Base-by-base conservation (phyloP, 2,113 vertebrate species). In the Lota lota region DNA sequence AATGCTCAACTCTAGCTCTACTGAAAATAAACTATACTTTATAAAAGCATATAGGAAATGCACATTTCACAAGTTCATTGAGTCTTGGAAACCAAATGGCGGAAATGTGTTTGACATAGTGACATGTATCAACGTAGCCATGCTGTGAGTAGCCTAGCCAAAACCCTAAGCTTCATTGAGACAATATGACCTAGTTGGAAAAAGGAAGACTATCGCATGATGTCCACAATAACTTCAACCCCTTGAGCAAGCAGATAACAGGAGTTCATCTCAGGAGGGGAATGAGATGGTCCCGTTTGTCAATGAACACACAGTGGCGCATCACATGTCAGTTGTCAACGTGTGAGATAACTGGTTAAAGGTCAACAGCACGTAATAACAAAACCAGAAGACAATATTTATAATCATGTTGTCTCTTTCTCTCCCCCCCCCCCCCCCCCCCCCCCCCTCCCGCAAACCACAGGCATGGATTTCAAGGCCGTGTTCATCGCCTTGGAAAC, bases 401-500 rank as follows among this genome's bases (percentile, higher is more conserved):
- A 61, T 17, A 22, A 16, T 15, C 47, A 36, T 16, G 11, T 2
- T 5, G 4, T 62, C 1, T 63, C 53, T 74, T 17, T 73, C 14
- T 70, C 8, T 66, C 17, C 60, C 47, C 33, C 21, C 21, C 36
- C 10, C n/a, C 1, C 74, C 78, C 72, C 40, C 62, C 61, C 11
- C 64, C n/a, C 60, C 47, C 33, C 20, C 21, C 36, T 12, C n/a
- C 1, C 74, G 78, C 74, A 47, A 11, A 14, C 53, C 63, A 61
- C 76, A 67, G 70, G 74, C 12, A 90, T 88, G 88, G 88, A 90
- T 54, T 22, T 69, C 40, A 61, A 72, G 69, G 63, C 65, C n/a
- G 80, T 87, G 62, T 90, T 90, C 5, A 61, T 75, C 12, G 53
- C 83, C 74, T 69, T 90, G 74, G 80, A 88, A 4, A 71, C 53